phyloP scores from a whole-genome alignment of 2,797 vertebrate genomes.

The Enteromius treurensis region DNA sequence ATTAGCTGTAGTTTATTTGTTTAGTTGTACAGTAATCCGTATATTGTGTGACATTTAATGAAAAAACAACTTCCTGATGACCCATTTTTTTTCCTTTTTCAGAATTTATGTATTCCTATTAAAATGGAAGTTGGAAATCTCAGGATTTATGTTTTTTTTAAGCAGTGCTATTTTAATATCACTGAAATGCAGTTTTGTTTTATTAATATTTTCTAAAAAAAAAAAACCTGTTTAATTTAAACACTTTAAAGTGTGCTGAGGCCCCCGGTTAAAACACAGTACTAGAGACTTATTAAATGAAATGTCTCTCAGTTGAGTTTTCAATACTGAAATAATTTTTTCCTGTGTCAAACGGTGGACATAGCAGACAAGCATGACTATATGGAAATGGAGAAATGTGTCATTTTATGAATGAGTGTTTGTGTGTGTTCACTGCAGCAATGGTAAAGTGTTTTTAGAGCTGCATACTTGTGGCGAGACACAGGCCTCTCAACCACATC shows the following conservation, averaged over 20 bases:
- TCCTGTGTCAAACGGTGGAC: not conserved
- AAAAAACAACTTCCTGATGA: not conserved
- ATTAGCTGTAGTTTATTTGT: not conserved
- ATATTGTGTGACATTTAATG: not conserved
- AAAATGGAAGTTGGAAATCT: not conserved
- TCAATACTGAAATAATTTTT: not conserved
- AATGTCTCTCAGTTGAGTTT: not conserved
- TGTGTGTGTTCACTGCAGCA: slow-evolving; percentile 36
- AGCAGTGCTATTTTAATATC: not conserved
- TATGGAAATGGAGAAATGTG: slow-evolving; percentile 38
- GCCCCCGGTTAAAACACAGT: not conserved
- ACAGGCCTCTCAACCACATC: slow-evolving; percentile 76
- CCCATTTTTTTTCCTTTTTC: not conserved
- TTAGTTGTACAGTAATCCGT: not conserved
- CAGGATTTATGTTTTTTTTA: not conserved
- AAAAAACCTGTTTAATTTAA: not conserved
- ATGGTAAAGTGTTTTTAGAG: slow-evolving; percentile 76
- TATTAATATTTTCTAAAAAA: not conserved
- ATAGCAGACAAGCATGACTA: slow-evolving; percentile 17
- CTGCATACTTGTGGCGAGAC: slow-evolving; percentile 80
- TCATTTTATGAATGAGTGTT: slow-evolving; percentile 40
- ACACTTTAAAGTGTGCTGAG: not conserved
- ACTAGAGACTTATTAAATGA: not conserved
- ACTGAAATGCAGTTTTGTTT: not conserved
- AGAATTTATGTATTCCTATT: not conserved